Evolutionary conservation across 2,888 invertebrate genomes (phyloP), one percentile per base, ranked within the genome.

Genomic region (Venusia cambrica): DNA sequence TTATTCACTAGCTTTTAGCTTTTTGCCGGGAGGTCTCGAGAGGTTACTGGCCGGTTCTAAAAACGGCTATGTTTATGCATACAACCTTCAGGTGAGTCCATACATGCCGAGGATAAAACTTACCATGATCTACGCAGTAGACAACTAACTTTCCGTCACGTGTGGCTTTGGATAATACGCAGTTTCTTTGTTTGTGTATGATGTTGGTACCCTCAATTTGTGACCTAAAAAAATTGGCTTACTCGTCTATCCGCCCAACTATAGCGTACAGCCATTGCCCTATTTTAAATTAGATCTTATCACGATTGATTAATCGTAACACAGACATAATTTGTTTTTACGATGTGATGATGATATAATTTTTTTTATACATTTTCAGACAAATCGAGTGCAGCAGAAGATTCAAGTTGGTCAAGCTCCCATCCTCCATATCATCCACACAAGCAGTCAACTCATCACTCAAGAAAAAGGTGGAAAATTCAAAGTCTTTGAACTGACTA

Each of bases 381-480:
- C 91, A 29, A 93, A 93, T 69, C 89, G 94, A 54, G 88, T 92
- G 48, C 88, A 90, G 48, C 87, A 90, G 45, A 91, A 92, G 69
- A 89, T 93, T 54, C 76, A 89, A 59, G 89, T 91, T 66, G 92
- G 92, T 57, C 84, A 88, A 61, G 88, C 89, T 64, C 88, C 91
- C 24, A 91, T 92, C 50, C 88, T 92, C 57, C 88, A 89, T 43
- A 74, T 93, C 48, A 87, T 89, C 54, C 90, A 90, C 58, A 87
- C 91, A 2, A 81, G 84, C 33, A 88, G 89, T 45, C 87, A 89
- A 47, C 85, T 94, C 46, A 87, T 94, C 49, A 91, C 93, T 4
- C 94, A 94, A 76, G 92, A 93, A 66, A 94, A 94, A 71, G 91
- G 90, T 40, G 94, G 94, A 44, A 75, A 81, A 28, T 87, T 92